phyloP scores from a whole-genome alignment of 2,113 vertebrate genomes.

The Nycticorax nycticorax region DNA sequence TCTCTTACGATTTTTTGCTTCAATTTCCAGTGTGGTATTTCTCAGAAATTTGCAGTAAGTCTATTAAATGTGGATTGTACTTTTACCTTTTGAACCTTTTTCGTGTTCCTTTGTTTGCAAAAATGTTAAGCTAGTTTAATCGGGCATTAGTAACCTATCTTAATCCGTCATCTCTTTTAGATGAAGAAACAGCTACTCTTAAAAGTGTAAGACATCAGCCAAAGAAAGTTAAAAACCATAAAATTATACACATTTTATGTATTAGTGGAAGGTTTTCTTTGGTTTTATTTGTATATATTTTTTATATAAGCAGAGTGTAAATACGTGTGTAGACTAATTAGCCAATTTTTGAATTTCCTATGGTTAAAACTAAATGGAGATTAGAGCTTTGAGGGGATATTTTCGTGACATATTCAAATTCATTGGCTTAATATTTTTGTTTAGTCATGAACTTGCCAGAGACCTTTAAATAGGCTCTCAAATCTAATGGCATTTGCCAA shows the following conservation, averaged over 20 bases:
- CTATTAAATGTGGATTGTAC: background rate
- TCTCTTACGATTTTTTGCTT: background rate
- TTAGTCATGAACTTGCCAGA: background rate
- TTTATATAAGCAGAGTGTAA: background rate
- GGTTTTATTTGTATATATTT: background rate
- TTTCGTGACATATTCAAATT: background rate
- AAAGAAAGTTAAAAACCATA: background rate
- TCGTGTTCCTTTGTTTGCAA: background rate
- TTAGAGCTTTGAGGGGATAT: background rate
- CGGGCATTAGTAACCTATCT: background rate
- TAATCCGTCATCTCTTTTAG: background rate
- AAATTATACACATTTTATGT: background rate
- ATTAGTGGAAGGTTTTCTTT: background rate
- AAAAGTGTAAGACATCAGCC: background rate
- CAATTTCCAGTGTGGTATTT: background rate
- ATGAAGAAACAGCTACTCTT: background rate
- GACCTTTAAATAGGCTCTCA: background rate
- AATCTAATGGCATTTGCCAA: background rate
- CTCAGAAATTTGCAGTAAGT: background rate
- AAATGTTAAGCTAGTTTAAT: slow-evolving; percentile 6
- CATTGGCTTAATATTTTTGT: background rate
- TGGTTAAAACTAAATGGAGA: background rate
- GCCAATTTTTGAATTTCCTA: background rate
- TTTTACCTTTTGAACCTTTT: background rate
- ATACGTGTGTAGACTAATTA: background rate